These are phyloP conservation scores for Malurus cyaneus DNA, from an alignment of 2,113 vertebrate species.

Conservation along the genomic window DNA sequence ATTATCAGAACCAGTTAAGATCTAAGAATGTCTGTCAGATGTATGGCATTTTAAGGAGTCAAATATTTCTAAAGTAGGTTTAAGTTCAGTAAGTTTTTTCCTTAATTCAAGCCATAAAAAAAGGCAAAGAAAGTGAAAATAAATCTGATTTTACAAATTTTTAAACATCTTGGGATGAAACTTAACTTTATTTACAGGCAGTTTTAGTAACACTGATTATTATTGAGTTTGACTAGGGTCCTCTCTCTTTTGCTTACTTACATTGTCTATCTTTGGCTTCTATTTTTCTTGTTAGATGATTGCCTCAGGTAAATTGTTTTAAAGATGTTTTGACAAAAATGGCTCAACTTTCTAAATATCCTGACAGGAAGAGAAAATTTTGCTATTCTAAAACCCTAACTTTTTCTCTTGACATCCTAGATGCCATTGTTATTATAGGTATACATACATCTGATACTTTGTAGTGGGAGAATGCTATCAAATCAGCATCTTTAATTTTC, in stretches of 20 bases:
- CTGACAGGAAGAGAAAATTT: neutral
- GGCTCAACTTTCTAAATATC: neutral
- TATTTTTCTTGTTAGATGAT: neutral
- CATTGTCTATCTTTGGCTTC: neutral
- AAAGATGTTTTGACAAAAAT: neutral
- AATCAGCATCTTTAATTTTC: neutral
- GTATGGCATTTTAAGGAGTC: neutral
- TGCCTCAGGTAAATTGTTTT: neutral
- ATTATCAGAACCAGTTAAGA: neutral
- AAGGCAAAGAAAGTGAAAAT: neutral
- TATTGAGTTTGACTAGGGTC: neutral
- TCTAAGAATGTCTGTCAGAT: neutral
- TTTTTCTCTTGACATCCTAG: neutral
- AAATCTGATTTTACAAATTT: neutral
- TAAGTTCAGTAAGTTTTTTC: neutral
- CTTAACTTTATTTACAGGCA: neutral
- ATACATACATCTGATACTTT: neutral
- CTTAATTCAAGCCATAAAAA: neutral
- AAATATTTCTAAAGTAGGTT: neutral
- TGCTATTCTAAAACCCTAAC: fast-evolving
- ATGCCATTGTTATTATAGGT: neutral
- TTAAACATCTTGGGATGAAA: neutral
- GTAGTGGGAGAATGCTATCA: neutral
- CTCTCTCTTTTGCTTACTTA: neutral
- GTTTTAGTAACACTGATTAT: neutral